Evolutionary conservation across 2,113 vertebrate genomes (phyloP), one percentile per base, ranked within the genome.

Genomic region (Corydoras maculifer): DNA sequence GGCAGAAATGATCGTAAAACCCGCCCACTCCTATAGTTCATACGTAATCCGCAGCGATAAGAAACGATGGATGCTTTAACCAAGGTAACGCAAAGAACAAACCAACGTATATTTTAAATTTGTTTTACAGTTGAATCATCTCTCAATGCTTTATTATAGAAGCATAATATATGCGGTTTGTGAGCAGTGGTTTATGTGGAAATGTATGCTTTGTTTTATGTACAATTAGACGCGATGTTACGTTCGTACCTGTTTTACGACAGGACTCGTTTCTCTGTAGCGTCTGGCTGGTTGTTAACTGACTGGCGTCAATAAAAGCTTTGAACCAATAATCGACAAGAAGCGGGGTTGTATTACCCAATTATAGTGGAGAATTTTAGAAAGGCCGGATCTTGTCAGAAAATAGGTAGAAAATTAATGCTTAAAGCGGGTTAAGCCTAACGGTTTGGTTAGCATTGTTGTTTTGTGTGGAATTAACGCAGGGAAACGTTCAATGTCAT

Each of bases 1-100:
- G 35, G 35, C 35, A 43, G 35, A 43, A 43, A 8, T 43, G 35
- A 43, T 43, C 50, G 1, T 25, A 49, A 60, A 35, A 31, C 8
- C 67, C 67, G 57, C 67, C 67, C 57, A 50, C 48, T 50, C 3
- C 13, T 10, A 58, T 50, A 7, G 48, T n/a, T 25, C 12, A 69
- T 2, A 18, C 43, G 29, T 25, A 25, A 25, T 57, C 43, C 49
- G 35, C 57, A 50, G 67, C 18, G 25, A 25, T 5, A 30, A 10
- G 53, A 43, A 72, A 72, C 69, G 43, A 72, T 72, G 69, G 53
- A 72, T 48, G 69, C 61, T 64, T 64, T 32, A 48, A 53, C 2
- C 15, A n/a, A 64, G 62, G 62, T 72, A 72, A 72, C 31, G 18
- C 15, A 53, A 9, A 6, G 30, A 31, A 67, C 25, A 3, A 13